phyloP scores from a whole-genome alignment of 2,797 vertebrate genomes.

The Chelon labrosus region DNA sequence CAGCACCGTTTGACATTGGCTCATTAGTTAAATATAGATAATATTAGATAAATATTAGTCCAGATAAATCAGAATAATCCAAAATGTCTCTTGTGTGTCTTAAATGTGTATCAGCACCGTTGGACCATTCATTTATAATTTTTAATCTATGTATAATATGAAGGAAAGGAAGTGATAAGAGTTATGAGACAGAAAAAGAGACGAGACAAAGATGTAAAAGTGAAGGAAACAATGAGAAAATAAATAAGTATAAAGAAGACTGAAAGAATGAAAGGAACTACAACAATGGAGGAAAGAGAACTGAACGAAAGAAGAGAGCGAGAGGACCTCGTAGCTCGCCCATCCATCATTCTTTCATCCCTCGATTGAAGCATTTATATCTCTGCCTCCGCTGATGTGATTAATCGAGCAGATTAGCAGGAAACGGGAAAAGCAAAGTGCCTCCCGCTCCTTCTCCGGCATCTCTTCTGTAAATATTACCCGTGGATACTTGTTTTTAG shows the following conservation, averaged over 20 bases:
- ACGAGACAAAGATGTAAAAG: not conserved
- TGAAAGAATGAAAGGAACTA: not conserved
- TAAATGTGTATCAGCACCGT: too few relatives aligned
- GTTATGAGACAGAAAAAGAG: not conserved
- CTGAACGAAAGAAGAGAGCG: conserved; percentile 23
- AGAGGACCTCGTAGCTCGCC: conserved; percentile 63
- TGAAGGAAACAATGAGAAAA: not conserved
- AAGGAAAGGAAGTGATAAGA: not conserved
- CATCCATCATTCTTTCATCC: conserved; percentile 74
- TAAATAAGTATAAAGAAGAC: not conserved
- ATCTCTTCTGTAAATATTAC: conserved; percentile 62
- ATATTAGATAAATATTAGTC: too few relatives aligned
- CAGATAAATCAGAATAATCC: too few relatives aligned
- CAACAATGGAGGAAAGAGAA: conserved; percentile 5
- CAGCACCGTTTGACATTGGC: too few relatives aligned
- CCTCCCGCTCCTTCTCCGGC: conserved; percentile 24
- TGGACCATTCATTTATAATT: too few relatives aligned
- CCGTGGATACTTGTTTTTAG: conserved; percentile 60
- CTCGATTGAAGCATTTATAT: conserved; percentile 72
- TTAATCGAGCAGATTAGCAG: conserved; percentile 77
- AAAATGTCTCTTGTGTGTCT: too few relatives aligned
- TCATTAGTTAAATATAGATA: too few relatives aligned
- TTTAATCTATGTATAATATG: not conserved
- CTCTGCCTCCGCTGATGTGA: conserved; percentile 66
- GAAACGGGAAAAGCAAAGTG: conserved; percentile 51